Evolutionary conservation across 2,888 invertebrate species (phyloP).

Genomic region (Incurvaria masculella): DNA sequence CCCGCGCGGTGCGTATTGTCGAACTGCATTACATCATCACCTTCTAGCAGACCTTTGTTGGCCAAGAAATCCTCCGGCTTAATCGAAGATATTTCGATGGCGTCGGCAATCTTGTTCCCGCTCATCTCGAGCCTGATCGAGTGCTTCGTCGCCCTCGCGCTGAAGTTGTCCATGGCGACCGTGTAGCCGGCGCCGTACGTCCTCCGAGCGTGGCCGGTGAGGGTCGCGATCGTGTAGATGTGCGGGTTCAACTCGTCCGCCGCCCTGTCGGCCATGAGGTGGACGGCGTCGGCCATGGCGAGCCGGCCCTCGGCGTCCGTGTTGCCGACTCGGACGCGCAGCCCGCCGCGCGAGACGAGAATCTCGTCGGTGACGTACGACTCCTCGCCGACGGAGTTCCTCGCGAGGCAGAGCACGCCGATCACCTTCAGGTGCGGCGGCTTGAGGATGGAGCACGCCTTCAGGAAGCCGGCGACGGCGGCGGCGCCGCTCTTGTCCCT

Average conservation of each 20-base stretch:
- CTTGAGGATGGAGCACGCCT: conserved; percentile 66
- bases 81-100: conserved; percentile 72
- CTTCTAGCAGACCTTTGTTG: conserved; percentile 67
- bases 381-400: conserved; percentile 84
- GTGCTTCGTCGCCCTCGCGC: conserved; percentile 58
- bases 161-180: conserved; percentile 71
- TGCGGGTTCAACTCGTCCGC: conserved; percentile 71
- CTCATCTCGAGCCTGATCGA: conserved; percentile 61
- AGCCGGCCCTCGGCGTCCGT: conserved; percentile 92
- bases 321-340: conserved; percentile 77
- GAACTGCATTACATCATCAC: conserved; percentile 69
- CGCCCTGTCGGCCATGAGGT: conserved; percentile 64
- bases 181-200: conserved; percentile 63
- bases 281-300: conserved; percentile 82
- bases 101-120: conserved; percentile 72
- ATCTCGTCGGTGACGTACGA: conserved; percentile 86
- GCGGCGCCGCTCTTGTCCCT: conserved; percentile 91
- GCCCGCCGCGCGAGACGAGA: conserved; percentile 73
- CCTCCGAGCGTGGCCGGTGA: conserved; percentile 76
- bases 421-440: conserved; percentile 75
- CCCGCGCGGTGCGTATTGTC: conserved; percentile 41
- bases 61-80: conserved; percentile 65
- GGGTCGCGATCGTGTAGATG: conserved; percentile 81
- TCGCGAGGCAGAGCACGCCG: conserved; percentile 74
- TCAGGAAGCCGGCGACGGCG: conserved; percentile 84